phyloP scores from a whole-genome alignment of 2,888 invertebrate genomes.

The Hecatera dysodea region DNA sequence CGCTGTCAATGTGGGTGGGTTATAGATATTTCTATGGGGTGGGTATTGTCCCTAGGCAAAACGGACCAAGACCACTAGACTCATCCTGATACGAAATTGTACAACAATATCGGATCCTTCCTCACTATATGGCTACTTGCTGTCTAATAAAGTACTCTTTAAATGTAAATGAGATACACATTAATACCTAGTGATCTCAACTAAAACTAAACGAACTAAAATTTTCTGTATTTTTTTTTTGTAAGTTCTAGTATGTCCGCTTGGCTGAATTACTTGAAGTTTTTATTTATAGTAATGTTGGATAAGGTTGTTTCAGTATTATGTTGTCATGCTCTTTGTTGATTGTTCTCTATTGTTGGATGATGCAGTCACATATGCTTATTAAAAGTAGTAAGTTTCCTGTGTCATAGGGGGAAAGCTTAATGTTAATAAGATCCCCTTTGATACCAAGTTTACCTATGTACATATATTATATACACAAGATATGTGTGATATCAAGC shows the following conservation, averaged over 20 bases:
- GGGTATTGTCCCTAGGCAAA: background rate
- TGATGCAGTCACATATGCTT: no score
- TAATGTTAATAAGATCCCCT: slow-evolving; percentile 13
- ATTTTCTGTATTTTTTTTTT: no score
- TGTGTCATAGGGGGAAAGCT: background rate
- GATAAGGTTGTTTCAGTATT: no score
- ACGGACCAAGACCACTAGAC: background rate
- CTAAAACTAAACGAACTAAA: background rate
- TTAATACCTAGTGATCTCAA: background rate
- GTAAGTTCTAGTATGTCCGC: no score
- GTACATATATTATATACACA: background rate
- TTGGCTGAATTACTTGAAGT: no score
- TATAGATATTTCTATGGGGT: no score
- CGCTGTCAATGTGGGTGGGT: background rate
- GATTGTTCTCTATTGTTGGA: no score
- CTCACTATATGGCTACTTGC: slow-evolving; percentile 18
- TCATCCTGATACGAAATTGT: slow-evolving; percentile 6
- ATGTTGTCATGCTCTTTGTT: no score
- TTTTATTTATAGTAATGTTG: no score
- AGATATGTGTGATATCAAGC: slow-evolving; percentile 22
- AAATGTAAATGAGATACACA: background rate
- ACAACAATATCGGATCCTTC: slow-evolving; percentile 22
- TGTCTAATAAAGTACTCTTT: slow-evolving; percentile 16
- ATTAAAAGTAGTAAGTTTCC: no score
- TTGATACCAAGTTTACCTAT: slow-evolving; percentile 22